Base-by-base conservation (phyloP, 2,888 invertebrate species). In the Doris montereyensis region DNA sequence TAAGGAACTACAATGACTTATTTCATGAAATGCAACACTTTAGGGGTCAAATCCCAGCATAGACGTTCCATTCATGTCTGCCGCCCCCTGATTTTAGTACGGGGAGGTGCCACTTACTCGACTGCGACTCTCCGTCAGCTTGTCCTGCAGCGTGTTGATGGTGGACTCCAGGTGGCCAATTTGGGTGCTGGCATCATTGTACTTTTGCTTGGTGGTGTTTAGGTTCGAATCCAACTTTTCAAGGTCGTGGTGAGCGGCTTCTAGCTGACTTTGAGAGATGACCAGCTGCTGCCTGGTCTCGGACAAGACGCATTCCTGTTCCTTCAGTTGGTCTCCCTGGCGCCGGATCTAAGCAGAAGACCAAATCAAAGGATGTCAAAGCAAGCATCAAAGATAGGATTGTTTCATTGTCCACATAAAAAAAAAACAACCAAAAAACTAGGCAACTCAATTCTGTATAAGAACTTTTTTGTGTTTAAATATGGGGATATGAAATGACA, bases 141-240 rank as follows among this genome's bases (percentile, higher is more conserved):
- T 87, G 74, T 90, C 89, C 82, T 89, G 88, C 30, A 88, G 83
- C 32, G 83, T 85, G 78, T 83, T 84, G 10, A 89, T 83, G 1
- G 88, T 86, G 32, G 83, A 83, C 81, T 90, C 89, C 17, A 90
- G 84, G 60, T 88, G 88, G 10, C 80, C 77, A 1, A 87, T 79
- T 84, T 90, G 88, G 24, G 84, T 84, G 58, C 85, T 82, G 60
- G 83, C 77, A 80, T 87, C 86, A 67, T 84, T 84, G 79, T 86
- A 89, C 79, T 89, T 90, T 82, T 88, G 88, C 80, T 88, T 87
- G 81, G 86, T 88, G 76, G 78, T 85, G 77, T 85, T 84, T 8
- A 89, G 84, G 34, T 81, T 83, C 8, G 82, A 72, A 65, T 89
- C 86, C 28, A 89, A 83, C 21, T 86, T 82, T 57, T 87, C 85